These are phyloP conservation scores for Lophura swinhoii DNA, from an alignment of 2,797 vertebrate species.

Conservation along the genomic window DNA sequence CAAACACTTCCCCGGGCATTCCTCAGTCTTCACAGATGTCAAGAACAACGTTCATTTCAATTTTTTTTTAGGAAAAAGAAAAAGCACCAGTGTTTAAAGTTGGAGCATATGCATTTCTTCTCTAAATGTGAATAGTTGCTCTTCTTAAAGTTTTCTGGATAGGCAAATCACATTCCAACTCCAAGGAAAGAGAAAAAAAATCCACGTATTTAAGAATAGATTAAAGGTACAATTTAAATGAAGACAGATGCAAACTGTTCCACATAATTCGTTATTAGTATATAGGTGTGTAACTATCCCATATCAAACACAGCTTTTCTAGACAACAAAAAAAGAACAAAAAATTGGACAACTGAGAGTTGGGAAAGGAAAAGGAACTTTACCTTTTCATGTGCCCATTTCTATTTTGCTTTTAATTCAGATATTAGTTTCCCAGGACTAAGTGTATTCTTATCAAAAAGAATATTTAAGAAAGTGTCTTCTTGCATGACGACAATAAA, in stretches of 20 bases:
- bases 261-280: neutral
- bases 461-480: neutral
- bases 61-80: neutral
- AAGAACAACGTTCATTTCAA: neutral
- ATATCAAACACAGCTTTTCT: neutral
- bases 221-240: neutral
- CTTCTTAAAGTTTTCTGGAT: neutral
- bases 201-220: neutral
- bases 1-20: rapidly evolving
- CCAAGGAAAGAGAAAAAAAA: neutral
- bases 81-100: neutral
- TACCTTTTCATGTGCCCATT: neutral
- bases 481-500: neutral
- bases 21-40: neutral
- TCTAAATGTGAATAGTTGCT: neutral
- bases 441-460: neutral
- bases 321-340: neutral
- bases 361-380: neutral
- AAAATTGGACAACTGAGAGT: neutral
- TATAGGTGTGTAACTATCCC: neutral
- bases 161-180: neutral
- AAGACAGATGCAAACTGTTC: neutral
- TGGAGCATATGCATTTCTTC: neutral
- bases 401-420: neutral
- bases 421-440: neutral